phyloP scores from a whole-genome alignment of 2,888 invertebrate species.

The Xestobium rufovillosum region DNA sequence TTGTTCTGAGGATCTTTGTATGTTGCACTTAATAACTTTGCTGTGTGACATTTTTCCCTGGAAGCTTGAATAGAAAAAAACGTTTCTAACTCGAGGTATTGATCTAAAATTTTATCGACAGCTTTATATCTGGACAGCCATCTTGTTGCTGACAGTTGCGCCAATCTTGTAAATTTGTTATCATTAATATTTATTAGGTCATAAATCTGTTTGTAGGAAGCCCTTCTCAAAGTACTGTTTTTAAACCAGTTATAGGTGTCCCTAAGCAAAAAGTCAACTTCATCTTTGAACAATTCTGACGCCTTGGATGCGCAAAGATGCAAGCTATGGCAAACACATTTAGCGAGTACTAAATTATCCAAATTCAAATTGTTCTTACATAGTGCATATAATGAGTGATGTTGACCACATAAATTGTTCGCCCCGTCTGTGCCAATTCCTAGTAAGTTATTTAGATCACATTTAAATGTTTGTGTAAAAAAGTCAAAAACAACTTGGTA shows the following conservation, averaged over 20 bases:
- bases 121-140: too few relatives aligned
- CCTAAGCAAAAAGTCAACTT: too few relatives aligned
- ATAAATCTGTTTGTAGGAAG: too few relatives aligned
- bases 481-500: slow-evolving; percentile 11
- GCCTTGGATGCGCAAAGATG: too few relatives aligned
- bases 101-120: slow-evolving; percentile 22
- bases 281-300: too few relatives aligned
- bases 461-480: slow-evolving; percentile 3
- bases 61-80: slow-evolving; percentile 6
- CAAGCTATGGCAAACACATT: too few relatives aligned
- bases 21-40: slow-evolving; percentile 10
- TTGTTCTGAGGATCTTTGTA: slow-evolving; percentile 13
- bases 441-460: slow-evolving; percentile 19
- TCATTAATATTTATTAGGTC: too few relatives aligned
- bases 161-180: slow-evolving; percentile 15
- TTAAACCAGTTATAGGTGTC: slow-evolving; percentile 29
- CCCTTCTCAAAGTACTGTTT: too few relatives aligned
- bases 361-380: too few relatives aligned
- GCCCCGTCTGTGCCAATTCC: slow-evolving; percentile 27
- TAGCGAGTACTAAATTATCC: too few relatives aligned
- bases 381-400: slow-evolving; percentile 25
- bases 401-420: slow-evolving; percentile 22
- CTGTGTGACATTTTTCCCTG: slow-evolving; percentile 16
- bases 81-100: slow-evolving; percentile 22
- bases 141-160: slow-evolving; percentile 18